Conservation (phyloP, 2,797 vertebrate genomes). For the Mallotus villosus region DNA sequence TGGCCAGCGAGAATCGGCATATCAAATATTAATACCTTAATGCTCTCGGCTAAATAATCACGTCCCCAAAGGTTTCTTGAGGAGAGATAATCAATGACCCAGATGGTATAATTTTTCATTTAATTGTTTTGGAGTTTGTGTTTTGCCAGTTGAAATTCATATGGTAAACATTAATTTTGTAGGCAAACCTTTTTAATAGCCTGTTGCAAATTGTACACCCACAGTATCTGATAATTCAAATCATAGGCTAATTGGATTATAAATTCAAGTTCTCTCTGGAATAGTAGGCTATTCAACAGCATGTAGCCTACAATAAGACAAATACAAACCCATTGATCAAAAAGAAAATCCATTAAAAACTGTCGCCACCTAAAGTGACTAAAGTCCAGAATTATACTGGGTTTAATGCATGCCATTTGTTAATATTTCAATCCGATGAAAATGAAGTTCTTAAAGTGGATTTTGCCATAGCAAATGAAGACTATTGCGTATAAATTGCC, state of each 20-base stretch:
- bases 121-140: slow-evolving; percentile 38
- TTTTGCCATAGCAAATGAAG: neutral
- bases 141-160: slow-evolving; percentile 13
- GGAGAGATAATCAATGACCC: slow-evolving; percentile 56
- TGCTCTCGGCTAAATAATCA: slow-evolving; percentile 69
- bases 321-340: slow-evolving; percentile 5
- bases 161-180: neutral
- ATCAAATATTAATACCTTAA: slow-evolving; percentile 79
- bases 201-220: neutral
- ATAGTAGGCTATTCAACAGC: neutral
- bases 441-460: neutral
- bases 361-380: neutral
- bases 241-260: neutral
- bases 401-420: neutral
- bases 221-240: neutral
- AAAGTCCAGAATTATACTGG: neutral
- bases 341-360: neutral
- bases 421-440: neutral
- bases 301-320: neutral
- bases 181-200: neutral
- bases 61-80: slow-evolving; percentile 61
- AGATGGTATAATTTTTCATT: slow-evolving; percentile 44
- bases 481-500: neutral
- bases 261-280: neutral
- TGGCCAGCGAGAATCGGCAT: slow-evolving; percentile 57